phyloP scores from a whole-genome alignment of 2,888 invertebrate genomes.

The Mythimna loreyi region DNA sequence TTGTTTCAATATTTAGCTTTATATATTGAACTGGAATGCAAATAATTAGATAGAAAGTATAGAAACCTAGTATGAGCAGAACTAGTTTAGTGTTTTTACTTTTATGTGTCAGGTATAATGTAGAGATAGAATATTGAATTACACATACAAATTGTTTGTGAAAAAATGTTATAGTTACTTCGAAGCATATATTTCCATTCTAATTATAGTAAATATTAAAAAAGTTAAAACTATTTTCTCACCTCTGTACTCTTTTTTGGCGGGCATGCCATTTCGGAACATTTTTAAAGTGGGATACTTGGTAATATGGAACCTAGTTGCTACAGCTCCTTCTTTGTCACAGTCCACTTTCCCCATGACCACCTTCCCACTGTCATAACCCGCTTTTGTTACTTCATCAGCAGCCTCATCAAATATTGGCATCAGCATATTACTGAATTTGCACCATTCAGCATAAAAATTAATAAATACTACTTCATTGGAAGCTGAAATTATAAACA shows the following conservation, averaged over 20 bases:
- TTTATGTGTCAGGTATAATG: neutral
- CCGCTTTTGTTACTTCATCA: constrained; percentile 94
- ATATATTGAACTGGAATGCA: neutral
- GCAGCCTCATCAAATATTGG: constrained; percentile 99
- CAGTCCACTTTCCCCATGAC: constrained; percentile 99
- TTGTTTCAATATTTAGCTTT: neutral
- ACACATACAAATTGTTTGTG: neutral
- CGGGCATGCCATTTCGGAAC: constrained; percentile 97
- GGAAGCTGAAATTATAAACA: constrained; percentile 92
- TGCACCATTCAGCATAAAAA: constrained; percentile 99
- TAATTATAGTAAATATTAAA: neutral
- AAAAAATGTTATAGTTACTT: neutral
- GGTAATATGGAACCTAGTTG: constrained; percentile 97
- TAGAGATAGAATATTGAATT: constrained; percentile 6
- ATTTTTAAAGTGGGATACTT: constrained; percentile 99
- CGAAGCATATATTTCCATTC: neutral
- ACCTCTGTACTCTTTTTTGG: constrained; percentile 97
- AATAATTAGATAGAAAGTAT: constrained; percentile 18
- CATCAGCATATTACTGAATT: constrained; percentile 98
- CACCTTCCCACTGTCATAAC: constrained; percentile 95
- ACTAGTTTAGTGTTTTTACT: neutral
- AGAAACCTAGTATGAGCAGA: neutral
- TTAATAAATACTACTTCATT: constrained; percentile 99
- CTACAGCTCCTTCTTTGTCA: constrained; percentile 96
- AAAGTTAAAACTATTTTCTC: constrained; percentile 68